Evolutionary conservation across 2,797 vertebrate genomes (phyloP).

Genomic region (Vespertilio murinus): DNA sequence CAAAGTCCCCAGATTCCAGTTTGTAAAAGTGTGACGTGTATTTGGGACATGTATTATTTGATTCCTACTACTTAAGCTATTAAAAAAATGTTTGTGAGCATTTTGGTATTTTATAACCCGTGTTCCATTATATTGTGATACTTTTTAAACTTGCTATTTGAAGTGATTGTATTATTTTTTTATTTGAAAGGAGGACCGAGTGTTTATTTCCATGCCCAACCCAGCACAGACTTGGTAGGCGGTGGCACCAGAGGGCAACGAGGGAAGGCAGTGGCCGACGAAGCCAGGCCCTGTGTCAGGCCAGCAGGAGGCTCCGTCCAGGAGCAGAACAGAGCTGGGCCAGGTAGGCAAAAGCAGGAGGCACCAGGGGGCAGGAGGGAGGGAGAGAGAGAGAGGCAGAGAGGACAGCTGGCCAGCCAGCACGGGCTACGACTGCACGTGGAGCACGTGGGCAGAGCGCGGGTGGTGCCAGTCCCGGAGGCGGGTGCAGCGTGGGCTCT

Average conservation of each 20-base stretch:
- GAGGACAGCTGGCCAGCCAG: slow-evolving; percentile 51
- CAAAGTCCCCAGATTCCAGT: too few species aligned
- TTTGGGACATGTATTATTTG: too few species aligned
- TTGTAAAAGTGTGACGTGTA: too few species aligned
- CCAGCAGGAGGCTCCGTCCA: slow-evolving; percentile 45
- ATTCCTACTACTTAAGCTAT: too few species aligned
- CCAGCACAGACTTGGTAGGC: slow-evolving; percentile 50
- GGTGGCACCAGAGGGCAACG: slow-evolving; percentile 2
- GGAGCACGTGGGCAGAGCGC: slow-evolving; percentile 93
- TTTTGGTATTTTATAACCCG: too few species aligned
- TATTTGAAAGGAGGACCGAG: slow-evolving; percentile 22
- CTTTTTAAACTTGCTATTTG: too few species aligned
- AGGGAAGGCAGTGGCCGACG: slow-evolving; percentile 49
- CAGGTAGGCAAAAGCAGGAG: slow-evolving; percentile 55
- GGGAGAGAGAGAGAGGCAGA: slow-evolving; percentile 42
- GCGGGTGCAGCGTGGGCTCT: slow-evolving; percentile 94
- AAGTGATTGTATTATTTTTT: too few species aligned
- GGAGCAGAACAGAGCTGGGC: slow-evolving; percentile 14
- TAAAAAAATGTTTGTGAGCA: too few species aligned
- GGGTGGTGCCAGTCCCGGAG: slow-evolving; percentile 96
- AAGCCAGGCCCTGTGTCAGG: slow-evolving; percentile 27
- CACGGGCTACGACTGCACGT: slow-evolving; percentile 86
- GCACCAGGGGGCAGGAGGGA: not conserved
- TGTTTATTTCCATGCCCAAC: slow-evolving; percentile 71
- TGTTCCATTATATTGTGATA: too few species aligned